Evolutionary conservation across 2,797 vertebrate genomes (phyloP).

Genomic region (Gymnodraco acuticeps): DNA sequence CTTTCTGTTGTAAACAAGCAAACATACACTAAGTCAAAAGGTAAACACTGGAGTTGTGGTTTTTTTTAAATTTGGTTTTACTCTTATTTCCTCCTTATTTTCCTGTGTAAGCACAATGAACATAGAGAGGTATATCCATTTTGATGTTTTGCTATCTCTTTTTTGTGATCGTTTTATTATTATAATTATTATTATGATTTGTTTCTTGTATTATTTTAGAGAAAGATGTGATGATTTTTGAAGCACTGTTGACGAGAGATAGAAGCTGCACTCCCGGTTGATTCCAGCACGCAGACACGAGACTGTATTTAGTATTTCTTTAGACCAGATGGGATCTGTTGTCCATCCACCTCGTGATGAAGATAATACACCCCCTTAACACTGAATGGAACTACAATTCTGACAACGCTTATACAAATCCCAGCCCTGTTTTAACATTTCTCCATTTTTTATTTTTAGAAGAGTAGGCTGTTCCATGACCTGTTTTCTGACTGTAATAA

Average conservation of each 20-base stretch:
- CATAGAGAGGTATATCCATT: constrained; percentile 74
- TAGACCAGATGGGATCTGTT: not conserved
- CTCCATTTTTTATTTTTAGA: not conserved
- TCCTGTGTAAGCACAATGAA: constrained; percentile 77
- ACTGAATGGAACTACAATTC: not conserved
- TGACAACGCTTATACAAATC: not conserved
- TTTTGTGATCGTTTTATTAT: constrained; percentile 61
- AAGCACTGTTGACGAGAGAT: constrained; percentile 76
- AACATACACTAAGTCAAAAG: constrained; percentile 80
- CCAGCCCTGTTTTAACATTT: not conserved
- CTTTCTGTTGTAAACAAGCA: constrained; percentile 76
- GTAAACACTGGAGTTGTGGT: constrained; percentile 87
- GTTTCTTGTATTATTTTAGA: constrained; percentile 66
- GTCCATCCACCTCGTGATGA: not conserved
- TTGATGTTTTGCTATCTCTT: constrained; percentile 61
- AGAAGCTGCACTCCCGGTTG: constrained; percentile 69
- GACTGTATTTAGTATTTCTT: constrained; percentile 24
- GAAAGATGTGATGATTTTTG: constrained; percentile 61
- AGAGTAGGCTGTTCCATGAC: not conserved
- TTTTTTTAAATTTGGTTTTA: constrained; percentile 60
- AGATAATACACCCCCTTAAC: not conserved
- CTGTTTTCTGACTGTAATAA: not conserved
- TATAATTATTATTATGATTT: constrained; percentile 40
- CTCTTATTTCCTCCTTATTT: constrained; percentile 59
- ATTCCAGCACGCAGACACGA: constrained; percentile 48